Evolutionary conservation across 2,797 vertebrate species (phyloP), one percentile per base, ranked within the genome.

Genomic region (Uromys caudimaculatus): DNA sequence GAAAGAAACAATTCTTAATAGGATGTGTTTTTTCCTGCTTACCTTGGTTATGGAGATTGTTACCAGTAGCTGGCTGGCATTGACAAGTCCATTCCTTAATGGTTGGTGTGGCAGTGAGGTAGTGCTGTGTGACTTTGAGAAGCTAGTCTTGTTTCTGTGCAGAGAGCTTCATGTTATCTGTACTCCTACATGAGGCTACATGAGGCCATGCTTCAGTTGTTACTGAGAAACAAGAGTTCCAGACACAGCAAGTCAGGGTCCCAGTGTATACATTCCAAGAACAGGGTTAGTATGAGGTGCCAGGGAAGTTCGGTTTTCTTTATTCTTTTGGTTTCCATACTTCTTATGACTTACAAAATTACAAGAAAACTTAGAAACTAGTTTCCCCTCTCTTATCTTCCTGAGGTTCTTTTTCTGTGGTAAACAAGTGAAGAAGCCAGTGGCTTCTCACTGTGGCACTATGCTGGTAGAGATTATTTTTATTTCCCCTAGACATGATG

Each of bases 31-130:
- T 73, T 89, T 78, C 52, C 62, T 89, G 50, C 64, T 13, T n/a
- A 60, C 21, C 41, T 95, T 89, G 81, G 54, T 88, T 77, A 29
- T 44, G 85, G 62, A 82, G 56, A 81, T 24, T 97, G 93, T 91
- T 92, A 47, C 54, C 58, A 50, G 41, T 16, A 92, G 24, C 91
- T 95, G 41, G 21, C 89, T 93, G 41, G 27, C 47, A 44, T 91
- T 94, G 76, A 47, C 71, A 84, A 10, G 44, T n/a, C 47, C 32
- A 23, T 44, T 77, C 44, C 32, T 82, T 92, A 91, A 54, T 88
- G 60, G 29, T 76, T 90, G 32, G 29, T 4, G 11, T 82, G 71
- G 41, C 47, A 19, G 0, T 86, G 78, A 90, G n/a, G 67, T 78
- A 23, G 44, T 78, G 19, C 76, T 27, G 3, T 38, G 44, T 95